Percentiles rank a stretch among this genome's conserved stretches.
Evolutionary conservation across 2,113 vertebrate genomes (phyloP).

Genomic region (Heterocephalus glaber): DNA sequence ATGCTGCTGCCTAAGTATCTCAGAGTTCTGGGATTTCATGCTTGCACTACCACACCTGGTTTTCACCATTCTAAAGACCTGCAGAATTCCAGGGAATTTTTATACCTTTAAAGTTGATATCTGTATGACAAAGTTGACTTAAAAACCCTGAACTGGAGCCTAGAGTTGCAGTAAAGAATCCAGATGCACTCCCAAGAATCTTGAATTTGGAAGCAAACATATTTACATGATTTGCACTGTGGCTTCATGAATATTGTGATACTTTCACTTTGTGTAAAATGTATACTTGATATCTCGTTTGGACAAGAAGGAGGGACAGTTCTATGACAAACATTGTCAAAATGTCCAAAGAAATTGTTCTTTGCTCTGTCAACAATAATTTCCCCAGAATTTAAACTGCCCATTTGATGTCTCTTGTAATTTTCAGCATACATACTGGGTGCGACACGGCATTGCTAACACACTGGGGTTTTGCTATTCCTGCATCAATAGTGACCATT

Average conservation of each 20-base stretch:
- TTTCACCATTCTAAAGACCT: not conserved
- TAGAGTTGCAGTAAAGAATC: not conserved
- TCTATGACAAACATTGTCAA: not conserved
- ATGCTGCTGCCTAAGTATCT: not conserved
- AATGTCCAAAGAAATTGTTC: not conserved
- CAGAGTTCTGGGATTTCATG: accelerated
- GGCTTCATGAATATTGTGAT: not conserved
- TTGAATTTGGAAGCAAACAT: not conserved
- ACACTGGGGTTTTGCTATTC: not conserved
- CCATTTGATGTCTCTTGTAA: not conserved
- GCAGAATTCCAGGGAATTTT: not conserved
- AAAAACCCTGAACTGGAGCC: not conserved
- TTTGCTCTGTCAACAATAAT: not conserved
- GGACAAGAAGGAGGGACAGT: not conserved
- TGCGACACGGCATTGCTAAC: not conserved
- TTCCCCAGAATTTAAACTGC: not conserved
- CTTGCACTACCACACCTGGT: not conserved
- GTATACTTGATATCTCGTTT: not conserved
- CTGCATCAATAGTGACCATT: not conserved
- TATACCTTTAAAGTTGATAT: not conserved
- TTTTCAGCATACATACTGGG: not conserved
- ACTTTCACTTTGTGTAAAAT: not conserved
- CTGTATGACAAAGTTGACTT: not conserved
- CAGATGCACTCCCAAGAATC: not conserved
- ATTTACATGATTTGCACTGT: not conserved